A percentile compares a stretch with the other conserved stretches of the same genome.
Conservation (phyloP, 2,797 vertebrate genomes). For the Glossophaga mutica region DNA sequence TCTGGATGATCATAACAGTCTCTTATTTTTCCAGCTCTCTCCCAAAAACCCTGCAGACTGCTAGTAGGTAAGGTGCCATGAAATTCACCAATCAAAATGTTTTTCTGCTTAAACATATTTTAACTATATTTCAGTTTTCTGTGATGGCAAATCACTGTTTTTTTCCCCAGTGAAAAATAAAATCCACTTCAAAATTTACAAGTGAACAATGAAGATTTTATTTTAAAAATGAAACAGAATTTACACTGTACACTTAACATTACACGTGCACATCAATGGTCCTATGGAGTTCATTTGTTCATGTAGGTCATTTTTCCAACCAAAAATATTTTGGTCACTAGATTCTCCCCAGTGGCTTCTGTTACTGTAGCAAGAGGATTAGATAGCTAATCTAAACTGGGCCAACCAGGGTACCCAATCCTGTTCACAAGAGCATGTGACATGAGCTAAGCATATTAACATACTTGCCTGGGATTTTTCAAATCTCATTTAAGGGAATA, state of each 20-base stretch:
- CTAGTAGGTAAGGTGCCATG: not conserved
- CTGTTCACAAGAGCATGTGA: not conserved
- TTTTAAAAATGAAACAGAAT: not conserved
- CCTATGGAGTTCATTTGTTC: not conserved
- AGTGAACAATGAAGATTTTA: not conserved
- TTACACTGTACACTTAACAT: not conserved
- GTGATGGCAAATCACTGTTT: not conserved
- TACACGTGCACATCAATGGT: not conserved
- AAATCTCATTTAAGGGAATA: not conserved
- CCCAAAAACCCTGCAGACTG: not conserved
- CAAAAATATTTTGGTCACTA: not conserved
- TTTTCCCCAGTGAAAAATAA: not conserved
- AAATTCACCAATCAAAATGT: not conserved
- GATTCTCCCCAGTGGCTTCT: not conserved
- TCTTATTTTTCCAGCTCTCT: not conserved
- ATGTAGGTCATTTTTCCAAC: not conserved
- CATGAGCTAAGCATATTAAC: not conserved
- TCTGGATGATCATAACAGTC: not conserved
- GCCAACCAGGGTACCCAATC: not conserved
- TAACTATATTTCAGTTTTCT: conserved; percentile 14
- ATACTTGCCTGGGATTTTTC: not conserved
- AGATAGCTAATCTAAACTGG: not conserved
- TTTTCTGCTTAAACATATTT: conserved; percentile 31
- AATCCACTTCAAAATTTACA: not conserved
- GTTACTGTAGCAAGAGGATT: not conserved